Evolutionary conservation across 37 sponge, comb jelly and placozoan species (phyloP), one percentile per base, ranked within the genome.

Genomic region (Beroe forskalii): DNA sequence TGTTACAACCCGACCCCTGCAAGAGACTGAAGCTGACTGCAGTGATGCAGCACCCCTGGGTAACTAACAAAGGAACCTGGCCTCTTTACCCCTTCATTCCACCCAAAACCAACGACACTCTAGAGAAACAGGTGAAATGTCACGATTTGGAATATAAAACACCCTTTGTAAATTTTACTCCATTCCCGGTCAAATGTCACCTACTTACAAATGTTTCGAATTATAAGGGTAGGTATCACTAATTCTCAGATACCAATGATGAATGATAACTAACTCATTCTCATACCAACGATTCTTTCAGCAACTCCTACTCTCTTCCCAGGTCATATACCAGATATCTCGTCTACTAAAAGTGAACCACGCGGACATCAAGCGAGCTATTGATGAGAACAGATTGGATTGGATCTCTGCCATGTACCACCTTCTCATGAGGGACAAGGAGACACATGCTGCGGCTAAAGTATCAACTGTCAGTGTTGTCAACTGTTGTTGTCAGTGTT

Each of bases 341-440:
- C 14, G 91, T 17, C 91, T 92, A 0, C 89, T 95, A 24, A 94
- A 94, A 23, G 95, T 95, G 27, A 92, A 91, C 67, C 72, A 86
- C 22, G 62, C 90, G 25, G 94, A 97, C 62, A 91, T 97, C 89
- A 92, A 91, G 35, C 94, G 94, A 36, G 76, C 95, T 44, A 93
- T 97, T 20, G 91, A 91, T 55, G 89, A 94, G 43, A 96, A 97
- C 75, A 93, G 95, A 41, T 96, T 96, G 76, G 98, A 97, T 91
- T 97, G 98, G 98, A 40, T 97, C 66, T 95, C 98, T 2, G 95
- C 98, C 90, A 94, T 97, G 40, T 97, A 91, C 89, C 94, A 97
- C 67, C 93, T 97, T 40, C 93, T 97, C 33, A 92, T 95, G 42
- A 14, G 75, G 75, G 75, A 72, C 40, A 72, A 72, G 20, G 75